Conservation (phyloP, 2,888 invertebrate species). For the Caenorhabditis wallacei region DNA sequence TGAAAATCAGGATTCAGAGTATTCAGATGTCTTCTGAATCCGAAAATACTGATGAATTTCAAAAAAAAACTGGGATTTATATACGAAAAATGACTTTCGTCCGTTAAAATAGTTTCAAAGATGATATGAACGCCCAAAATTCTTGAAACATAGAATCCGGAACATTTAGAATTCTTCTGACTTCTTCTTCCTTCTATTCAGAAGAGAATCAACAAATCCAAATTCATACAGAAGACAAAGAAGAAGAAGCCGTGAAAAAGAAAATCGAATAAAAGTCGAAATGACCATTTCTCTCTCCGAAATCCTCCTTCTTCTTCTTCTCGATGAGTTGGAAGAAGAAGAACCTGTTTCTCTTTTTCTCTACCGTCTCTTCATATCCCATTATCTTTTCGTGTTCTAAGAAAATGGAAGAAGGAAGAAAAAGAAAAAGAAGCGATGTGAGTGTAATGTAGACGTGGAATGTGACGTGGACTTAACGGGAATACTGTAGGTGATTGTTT, state of each 20-base stretch:
- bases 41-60: too few species aligned
- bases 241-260: not conserved
- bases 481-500: conserved; percentile 20
- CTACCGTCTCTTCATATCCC: conserved; percentile 8
- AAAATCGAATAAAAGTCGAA: conserved; percentile 30
- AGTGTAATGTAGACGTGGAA: conserved; percentile 41
- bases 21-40: too few species aligned
- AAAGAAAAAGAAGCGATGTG: conserved; percentile 19
- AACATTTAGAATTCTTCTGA: too few species aligned
- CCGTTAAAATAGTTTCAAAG: too few species aligned
- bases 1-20: too few species aligned
- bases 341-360: conserved; percentile 7
- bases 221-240: not conserved
- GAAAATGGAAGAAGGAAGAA: conserved; percentile 22
- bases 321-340: conserved; percentile 61
- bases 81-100: too few species aligned
- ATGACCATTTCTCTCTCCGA: conserved; percentile 15
- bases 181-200: not conserved
- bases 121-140: too few species aligned
- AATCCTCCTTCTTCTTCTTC: conserved; percentile 15
- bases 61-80: too few species aligned
- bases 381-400: not conserved
- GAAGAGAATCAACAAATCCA: not conserved
- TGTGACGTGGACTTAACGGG: conserved; percentile 14
- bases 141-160: too few species aligned